Evolutionary conservation across 2,888 invertebrate species (phyloP), one percentile per base, ranked within the genome.

Genomic region (Acholoe squamosa): DNA sequence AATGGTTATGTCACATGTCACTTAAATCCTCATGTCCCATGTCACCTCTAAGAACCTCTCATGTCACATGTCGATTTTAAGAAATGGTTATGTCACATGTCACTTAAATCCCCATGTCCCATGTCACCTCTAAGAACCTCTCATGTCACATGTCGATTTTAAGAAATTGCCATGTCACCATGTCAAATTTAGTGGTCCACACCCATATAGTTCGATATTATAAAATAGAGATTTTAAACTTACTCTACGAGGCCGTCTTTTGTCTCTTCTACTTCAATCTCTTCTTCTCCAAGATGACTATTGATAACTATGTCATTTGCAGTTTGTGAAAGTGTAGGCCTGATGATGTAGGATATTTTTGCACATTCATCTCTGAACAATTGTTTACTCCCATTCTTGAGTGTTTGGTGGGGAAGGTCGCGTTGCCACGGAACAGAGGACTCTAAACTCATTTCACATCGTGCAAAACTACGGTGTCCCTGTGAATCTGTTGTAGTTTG

Each of bases 361-460:
- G 5, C 28, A 71, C 71, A 71, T 5, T 22, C 71, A 28, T 14
- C 31, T 28, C 31, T n/a, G 3, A 71, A 28, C 14, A 71, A 3
- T 71, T 71, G 3, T 71, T 28, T 25, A 71, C 28, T 71, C 71
- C 71, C 71, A 28, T 71, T 71, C 31, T 25, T 28, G 14, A 71
- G 19, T 3, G 14, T n/a, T 28, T 71, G 71, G 28, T n/a, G 14
- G 14, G 71, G 71, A 0, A 71, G n/a, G 31, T 71, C 71, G 28
- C 71, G 31, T 25, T 71, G 71, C 71, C 71, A 71, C 3, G 71
- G 71, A n/a, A 71, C 71, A 16, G 71, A 71, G 0, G 25, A 22
- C 25, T 71, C 71, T 28, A 71, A 71, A 71, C n/a, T 28, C 71
- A 71, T 71, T 28, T 71, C 71, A 71, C 71, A 71, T 28, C 71